Evolutionary conservation across 1,140 invertebrate genomes (phyloP), one percentile per base, ranked within the genome.

Genomic region (Drosophila virilis): DNA sequence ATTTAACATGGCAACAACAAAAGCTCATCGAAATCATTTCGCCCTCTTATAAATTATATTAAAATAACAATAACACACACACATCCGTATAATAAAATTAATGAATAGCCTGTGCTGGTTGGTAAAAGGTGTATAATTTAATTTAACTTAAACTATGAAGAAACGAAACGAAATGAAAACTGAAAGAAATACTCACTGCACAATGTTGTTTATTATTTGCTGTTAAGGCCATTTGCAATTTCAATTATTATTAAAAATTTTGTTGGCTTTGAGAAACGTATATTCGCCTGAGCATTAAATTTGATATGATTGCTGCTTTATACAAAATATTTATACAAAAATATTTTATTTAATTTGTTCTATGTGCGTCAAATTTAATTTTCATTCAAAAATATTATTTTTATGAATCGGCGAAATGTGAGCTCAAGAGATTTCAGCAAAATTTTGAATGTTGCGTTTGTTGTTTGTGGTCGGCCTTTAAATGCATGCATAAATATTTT

Each of bases 1-100:
- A 80, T 77, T 77, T 84, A 84, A 84, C 69, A 77, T 50, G 46
- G 45, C 68, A 60, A 60, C 32, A 38, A 22, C 32, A 65, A 73
- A 77, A 71, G 64, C 38, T 50, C 52, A 65, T 35, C 42, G 54
- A 51, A 74, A 60, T 62, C 80, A 79, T 76, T 77, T 70, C 62
- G 37, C 61, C 42, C 35, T 12, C 50, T 68, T 78, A 65, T 74
- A 52, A 71, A 82, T 76, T 70, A 79, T 78, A 38, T 82, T 40
- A 45, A 51, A 77, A 66, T 28, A 60, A 73, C 70, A 84, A 79
- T 74, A 72, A 80, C 54, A 46, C 17, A 28, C 54, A 52, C 65
- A 78, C 50, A 57, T 17, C 38, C 22, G 38, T 37, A 67, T 33
- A 54, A 46, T 55, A 46, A n/a, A 57, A 37, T 15, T 65, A 38